Evolutionary conservation across 2,797 vertebrate genomes (phyloP).

Genomic region (Melanogrammus aeglefinus): DNA sequence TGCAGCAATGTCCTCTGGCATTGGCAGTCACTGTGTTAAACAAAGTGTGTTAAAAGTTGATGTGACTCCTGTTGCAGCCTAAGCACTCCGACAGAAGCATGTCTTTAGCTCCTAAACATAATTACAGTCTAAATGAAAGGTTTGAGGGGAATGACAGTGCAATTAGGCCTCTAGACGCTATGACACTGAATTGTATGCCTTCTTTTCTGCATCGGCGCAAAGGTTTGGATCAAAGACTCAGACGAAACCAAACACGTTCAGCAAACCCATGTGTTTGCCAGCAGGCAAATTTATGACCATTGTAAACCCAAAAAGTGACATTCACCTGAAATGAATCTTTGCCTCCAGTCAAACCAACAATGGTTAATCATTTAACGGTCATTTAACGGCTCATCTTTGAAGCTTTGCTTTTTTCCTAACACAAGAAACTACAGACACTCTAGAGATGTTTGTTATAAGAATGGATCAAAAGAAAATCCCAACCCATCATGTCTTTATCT

Average conservation of each 20-base stretch:
- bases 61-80: conserved; percentile 31
- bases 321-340: conserved; percentile 26
- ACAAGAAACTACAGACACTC: neutral
- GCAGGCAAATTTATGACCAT: conserved; percentile 36
- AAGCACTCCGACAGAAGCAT: conserved; percentile 45
- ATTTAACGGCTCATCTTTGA: conserved; percentile 1
- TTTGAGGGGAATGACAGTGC: conserved; percentile 62
- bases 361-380: neutral
- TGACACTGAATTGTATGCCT: conserved; percentile 46
- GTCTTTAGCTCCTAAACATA: conserved; percentile 56
- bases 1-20: conserved; percentile 6
- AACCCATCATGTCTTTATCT: neutral
- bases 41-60: conserved; percentile 30
- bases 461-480: neutral
- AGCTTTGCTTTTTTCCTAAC: neutral
- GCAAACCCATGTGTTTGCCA: conserved; percentile 21
- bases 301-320: conserved; percentile 48
- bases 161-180: conserved; percentile 67
- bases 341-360: conserved; percentile 22
- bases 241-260: conserved; percentile 40
- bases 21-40: conserved; percentile 27
- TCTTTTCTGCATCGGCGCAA: conserved; percentile 42
- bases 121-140: conserved; percentile 67
- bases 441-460: neutral
- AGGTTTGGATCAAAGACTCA: conserved; percentile 53